Evolutionary conservation across 2,888 invertebrate species (phyloP), one percentile per base, ranked within the genome.

Genomic region (Zaprionus lineosus): DNA sequence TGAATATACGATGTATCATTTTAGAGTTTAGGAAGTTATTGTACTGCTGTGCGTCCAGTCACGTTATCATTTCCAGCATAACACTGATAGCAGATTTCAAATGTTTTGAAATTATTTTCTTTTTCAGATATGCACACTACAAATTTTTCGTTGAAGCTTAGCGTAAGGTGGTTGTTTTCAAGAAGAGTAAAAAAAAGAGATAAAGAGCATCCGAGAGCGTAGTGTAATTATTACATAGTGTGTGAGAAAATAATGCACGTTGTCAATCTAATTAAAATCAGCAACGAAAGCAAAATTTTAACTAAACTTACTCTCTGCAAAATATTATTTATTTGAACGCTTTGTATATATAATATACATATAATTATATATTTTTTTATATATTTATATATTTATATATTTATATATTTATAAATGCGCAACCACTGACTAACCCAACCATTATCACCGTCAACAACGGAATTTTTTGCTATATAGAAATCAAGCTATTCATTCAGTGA

Each of bases 111-210:
- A n/a, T n/a, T n/a, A n/a, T n/a, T n/a, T n/a, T n/a, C n/a, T n/a
- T n/a, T n/a, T n/a, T n/a, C n/a, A n/a, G n/a, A n/a, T n/a, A n/a
- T n/a, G n/a, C n/a, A n/a, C n/a, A n/a, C n/a, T 21, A 5, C 21
- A 5, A 21, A 21, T 5, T 21, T 21, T 3, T 5, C 3, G 21
- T 21, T 21, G 21, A 21, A 57, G 37, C 48, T 48, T 67, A 67
- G 64, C 46, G 72, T 46, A 65, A 72, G 75, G 86, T 83, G 84
- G 83, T 84, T 83, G 86, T 74, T 77, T 74, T 81, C 19, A 33
- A 31, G 26, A 46, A 19, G 5, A 18, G 11, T 18, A 56, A 33
- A 56, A 33, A 46, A 18, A 8, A 36, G 39, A 41, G 28, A 48
- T 34, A 48, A 41, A 2, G 33, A 14, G 24, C 5, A 12, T n/a